A percentile compares a stretch with the other conserved stretches of the same genome.
Conservation (phyloP, 1,140 invertebrate species). For the Spodoptera litura region DNA sequence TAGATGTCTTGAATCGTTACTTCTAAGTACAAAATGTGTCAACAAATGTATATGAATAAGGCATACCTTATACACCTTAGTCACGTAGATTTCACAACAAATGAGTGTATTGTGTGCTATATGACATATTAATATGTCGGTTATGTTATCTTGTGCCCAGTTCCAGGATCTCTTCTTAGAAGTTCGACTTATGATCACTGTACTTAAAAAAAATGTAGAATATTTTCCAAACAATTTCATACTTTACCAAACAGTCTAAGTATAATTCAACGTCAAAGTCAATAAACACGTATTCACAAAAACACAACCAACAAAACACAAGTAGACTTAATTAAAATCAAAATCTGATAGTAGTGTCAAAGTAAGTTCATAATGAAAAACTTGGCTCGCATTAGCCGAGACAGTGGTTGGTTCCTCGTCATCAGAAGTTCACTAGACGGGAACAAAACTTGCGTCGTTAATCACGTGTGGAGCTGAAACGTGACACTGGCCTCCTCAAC, state of each 20-base stretch:
- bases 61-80: too few species aligned
- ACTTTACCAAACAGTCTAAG: background rate
- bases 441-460: conserved; percentile 45
- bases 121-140: too few species aligned
- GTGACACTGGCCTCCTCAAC: conserved; percentile 25
- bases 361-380: conserved; percentile 15
- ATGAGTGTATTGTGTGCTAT: too few species aligned
- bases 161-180: too few species aligned
- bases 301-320: background rate
- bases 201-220: too few species aligned
- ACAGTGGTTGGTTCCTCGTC: conserved; percentile 21
- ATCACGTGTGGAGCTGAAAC: conserved; percentile 44
- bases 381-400: background rate
- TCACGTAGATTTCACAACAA: too few species aligned
- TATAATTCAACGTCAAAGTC: background rate
- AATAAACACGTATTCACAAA: background rate
- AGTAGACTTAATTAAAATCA: conserved; percentile 2
- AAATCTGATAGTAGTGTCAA: conserved; percentile 1
- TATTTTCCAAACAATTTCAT: too few species aligned
- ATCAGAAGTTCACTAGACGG: conserved; percentile 5
- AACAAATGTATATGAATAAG: too few species aligned
- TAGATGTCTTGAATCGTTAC: too few species aligned
- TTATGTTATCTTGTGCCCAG: too few species aligned
- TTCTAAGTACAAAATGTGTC: too few species aligned
- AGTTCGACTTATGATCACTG: too few species aligned